Percentiles rank a stretch among this genome's conserved stretches.
Evolutionary conservation across 2,888 invertebrate genomes (phyloP).

Genomic region (Epistrophe eligans): DNA sequence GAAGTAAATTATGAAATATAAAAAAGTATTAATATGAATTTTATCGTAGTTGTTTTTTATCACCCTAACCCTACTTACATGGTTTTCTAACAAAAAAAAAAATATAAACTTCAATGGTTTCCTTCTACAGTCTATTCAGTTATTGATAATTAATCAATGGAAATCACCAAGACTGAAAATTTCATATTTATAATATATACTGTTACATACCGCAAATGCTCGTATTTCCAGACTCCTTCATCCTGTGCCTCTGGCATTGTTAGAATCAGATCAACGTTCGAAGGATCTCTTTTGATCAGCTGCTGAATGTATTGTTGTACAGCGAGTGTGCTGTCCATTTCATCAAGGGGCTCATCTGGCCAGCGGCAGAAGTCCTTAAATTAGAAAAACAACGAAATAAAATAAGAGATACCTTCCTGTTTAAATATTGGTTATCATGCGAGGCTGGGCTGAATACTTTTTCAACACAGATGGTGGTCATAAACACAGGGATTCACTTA

Average conservation of each 20-base stretch:
- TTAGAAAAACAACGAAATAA: conserved; percentile 8
- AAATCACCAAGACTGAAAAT: neutral
- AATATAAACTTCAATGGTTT: conserved; percentile 1
- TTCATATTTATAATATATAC: neutral
- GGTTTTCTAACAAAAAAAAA: neutral
- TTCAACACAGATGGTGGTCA: neutral
- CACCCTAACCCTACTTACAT: neutral
- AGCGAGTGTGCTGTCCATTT: conserved; percentile 99
- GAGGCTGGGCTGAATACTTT: neutral
- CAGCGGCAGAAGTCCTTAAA: conserved; percentile 96
- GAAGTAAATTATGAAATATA: neutral
- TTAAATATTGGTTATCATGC: neutral
- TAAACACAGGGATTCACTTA: conserved; percentile 38
- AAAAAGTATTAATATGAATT: neutral
- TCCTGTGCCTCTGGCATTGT: conserved; percentile 99
- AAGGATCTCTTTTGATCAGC: conserved; percentile 95
- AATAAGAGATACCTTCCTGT: conserved; percentile 2
- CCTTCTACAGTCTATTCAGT: neutral
- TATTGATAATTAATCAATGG: neutral
- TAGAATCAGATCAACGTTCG: conserved; percentile 96
- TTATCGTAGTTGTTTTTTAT: neutral
- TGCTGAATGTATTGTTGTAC: conserved; percentile 99
- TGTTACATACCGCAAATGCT: conserved; percentile 92
- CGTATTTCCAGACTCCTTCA: conserved; percentile 99
- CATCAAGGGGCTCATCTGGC: conserved; percentile 99